These are phyloP conservation scores for Cyprinodon brontotheroides DNA, from an alignment of 2,113 vertebrate genomes.

Conservation along the genomic window DNA sequence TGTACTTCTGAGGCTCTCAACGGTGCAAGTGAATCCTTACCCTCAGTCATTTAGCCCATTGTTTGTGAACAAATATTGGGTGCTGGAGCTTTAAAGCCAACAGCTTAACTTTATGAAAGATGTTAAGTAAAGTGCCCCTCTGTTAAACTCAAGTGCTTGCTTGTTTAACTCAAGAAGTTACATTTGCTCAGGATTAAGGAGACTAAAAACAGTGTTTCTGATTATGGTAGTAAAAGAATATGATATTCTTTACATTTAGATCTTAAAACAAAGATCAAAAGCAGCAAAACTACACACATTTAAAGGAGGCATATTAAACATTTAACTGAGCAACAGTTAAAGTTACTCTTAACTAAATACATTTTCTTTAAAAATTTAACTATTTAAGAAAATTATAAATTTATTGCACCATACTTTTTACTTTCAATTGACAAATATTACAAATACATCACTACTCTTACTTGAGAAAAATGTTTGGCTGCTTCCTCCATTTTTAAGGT, in stretches of 20 bases:
- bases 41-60: neutral
- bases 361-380: too few species aligned
- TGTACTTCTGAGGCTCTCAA: conserved; percentile 7
- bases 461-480: too few species aligned
- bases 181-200: neutral
- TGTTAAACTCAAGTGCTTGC: neutral
- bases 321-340: neutral
- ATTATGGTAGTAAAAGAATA: conserved; percentile 3
- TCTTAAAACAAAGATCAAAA: neutral
- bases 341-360: too few species aligned
- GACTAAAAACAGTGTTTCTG: conserved; percentile 11
- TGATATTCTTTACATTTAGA: conserved; percentile 2
- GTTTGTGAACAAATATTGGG: conserved; percentile 11
- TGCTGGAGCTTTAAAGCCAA: conserved; percentile 10
- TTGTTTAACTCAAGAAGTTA: neutral
- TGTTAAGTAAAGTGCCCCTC: conserved; percentile 13
- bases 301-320: neutral
- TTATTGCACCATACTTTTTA: too few species aligned
- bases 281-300: neutral
- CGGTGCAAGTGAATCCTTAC: neutral
- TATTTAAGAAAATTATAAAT: too few species aligned
- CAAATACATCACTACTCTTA: too few species aligned
- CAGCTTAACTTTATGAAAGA: neutral
- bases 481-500: too few species aligned
- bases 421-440: too few species aligned